Evolutionary conservation across 2,888 invertebrate species (phyloP).

Genomic region (Agrotis clavis): DNA sequence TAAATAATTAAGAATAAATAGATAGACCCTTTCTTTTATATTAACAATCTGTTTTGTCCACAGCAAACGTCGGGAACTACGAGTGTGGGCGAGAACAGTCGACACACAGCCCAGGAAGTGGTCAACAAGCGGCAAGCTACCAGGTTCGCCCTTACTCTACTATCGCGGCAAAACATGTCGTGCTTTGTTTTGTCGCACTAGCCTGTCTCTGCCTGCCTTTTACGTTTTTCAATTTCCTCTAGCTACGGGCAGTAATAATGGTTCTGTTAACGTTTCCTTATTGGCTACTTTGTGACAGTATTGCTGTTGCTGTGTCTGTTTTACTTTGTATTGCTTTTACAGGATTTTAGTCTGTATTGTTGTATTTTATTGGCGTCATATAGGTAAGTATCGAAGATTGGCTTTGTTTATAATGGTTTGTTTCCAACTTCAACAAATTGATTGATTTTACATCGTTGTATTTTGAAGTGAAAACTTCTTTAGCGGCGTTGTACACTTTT

Average conservation of each 20-base stretch:
- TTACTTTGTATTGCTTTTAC: slow-evolving; percentile 17
- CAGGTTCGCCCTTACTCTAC: slow-evolving; percentile 76
- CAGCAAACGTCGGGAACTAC: slow-evolving; percentile 86
- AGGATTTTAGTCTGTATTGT: neutral
- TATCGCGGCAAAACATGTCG: slow-evolving; percentile 26
- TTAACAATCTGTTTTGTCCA: slow-evolving; percentile 73
- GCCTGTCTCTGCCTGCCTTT: slow-evolving; percentile 17
- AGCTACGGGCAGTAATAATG: slow-evolving; percentile 27
- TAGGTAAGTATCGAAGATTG: neutral
- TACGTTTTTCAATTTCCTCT: slow-evolving; percentile 35
- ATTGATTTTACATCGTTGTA: neutral
- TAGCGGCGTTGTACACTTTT: too few relatives aligned
- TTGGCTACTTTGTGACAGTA: slow-evolving; percentile 14
- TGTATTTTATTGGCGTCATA: neutral
- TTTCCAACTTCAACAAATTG: neutral
- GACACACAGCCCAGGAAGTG: slow-evolving; percentile 81
- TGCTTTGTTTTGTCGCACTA: slow-evolving; percentile 17
- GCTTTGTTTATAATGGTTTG: neutral
- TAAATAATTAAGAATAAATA: neutral
- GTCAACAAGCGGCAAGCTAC: slow-evolving; percentile 79
- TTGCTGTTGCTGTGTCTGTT: slow-evolving; percentile 15
- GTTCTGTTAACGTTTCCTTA: slow-evolving; percentile 22
- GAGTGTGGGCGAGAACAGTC: slow-evolving; percentile 83
- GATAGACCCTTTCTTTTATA: neutral
- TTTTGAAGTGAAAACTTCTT: too few relatives aligned